phyloP scores from a whole-genome alignment of 2,797 vertebrate species.

The Oreochromis mossambicus region DNA sequence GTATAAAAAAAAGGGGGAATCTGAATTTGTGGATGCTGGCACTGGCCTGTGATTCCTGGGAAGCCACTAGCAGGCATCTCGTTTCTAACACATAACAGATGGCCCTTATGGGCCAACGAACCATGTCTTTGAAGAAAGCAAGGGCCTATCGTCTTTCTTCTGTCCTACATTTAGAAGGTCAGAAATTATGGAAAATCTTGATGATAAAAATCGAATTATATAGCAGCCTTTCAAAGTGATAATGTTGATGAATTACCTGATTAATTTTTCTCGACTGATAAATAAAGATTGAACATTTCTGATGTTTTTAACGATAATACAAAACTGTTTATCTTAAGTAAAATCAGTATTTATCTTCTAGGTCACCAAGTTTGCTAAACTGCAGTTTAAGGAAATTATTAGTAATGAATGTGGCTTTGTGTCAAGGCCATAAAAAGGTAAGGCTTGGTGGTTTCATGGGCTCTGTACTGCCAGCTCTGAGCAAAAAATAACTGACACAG shows the following conservation, averaged over 20 bases:
- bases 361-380: neutral
- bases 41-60: constrained; percentile 51
- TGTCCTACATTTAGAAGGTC: neutral
- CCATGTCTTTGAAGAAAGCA: constrained; percentile 21
- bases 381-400: neutral
- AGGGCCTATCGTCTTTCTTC: constrained; percentile 16
- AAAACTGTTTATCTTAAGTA: neutral
- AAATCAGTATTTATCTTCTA: neutral
- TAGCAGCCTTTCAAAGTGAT: neutral
- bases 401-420: neutral
- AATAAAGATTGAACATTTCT: neutral
- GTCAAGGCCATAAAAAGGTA: neutral
- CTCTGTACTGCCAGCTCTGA: neutral
- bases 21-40: constrained; percentile 48
- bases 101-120: constrained; percentile 45
- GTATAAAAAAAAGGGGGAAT: neutral
- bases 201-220: neutral
- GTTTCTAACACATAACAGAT: constrained; percentile 75
- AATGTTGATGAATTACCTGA: neutral
- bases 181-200: neutral
- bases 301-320: neutral
- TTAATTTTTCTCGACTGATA: neutral
- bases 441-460: neutral
- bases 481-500: neutral
- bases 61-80: constrained; percentile 66